phyloP scores from a whole-genome alignment of 2,113 vertebrate species.

The Tyto alba region DNA sequence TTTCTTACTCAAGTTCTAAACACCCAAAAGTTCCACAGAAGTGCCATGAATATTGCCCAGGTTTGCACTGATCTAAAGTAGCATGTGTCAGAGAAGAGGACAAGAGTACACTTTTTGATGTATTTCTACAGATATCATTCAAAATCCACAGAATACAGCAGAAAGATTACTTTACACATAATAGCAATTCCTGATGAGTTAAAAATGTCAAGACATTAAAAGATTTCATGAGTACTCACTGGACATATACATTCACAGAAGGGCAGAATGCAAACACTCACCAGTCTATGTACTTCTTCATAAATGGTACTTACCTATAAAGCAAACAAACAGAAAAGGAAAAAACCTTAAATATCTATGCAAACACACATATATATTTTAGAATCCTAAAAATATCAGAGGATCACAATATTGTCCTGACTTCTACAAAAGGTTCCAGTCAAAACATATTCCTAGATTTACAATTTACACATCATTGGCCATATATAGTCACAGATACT shows the following conservation, averaged over 20 bases:
- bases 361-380: neutral
- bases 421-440: neutral
- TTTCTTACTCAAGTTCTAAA: neutral
- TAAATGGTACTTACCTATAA: slow-evolving; percentile 70
- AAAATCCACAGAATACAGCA: neutral
- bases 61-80: neutral
- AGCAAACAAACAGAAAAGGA: slow-evolving; percentile 42
- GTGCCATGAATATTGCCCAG: neutral
- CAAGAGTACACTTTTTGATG: neutral
- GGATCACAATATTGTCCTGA: neutral
- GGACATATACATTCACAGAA: neutral
- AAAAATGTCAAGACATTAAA: neutral
- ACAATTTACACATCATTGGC: neutral
- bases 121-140: neutral
- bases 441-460: neutral
- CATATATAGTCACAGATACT: neutral
- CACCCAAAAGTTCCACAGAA: neutral
- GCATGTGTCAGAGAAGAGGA: neutral
- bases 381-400: neutral
- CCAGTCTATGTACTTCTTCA: slow-evolving; percentile 43
- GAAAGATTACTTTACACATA: neutral
- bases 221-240: neutral
- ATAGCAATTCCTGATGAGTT: neutral
- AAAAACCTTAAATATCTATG: neutral
- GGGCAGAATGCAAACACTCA: slow-evolving; percentile 41